Evolutionary conservation across 2,113 vertebrate genomes (phyloP), one percentile per base, ranked within the genome.

Genomic region (Brienomyrus brachyistius): DNA sequence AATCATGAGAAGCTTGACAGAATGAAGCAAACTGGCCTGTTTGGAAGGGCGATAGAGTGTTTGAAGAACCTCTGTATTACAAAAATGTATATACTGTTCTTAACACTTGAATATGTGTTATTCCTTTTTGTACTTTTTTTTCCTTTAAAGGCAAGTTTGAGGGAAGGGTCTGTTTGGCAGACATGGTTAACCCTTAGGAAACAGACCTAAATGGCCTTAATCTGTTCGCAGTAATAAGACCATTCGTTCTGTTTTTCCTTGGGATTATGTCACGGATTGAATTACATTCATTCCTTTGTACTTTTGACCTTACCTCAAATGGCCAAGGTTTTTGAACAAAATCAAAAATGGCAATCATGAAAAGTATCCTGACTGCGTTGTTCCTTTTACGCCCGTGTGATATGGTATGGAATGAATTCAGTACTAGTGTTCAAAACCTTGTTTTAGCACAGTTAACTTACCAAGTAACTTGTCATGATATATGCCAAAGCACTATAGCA

Each of bases 51-150:
- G 87, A 91, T 88, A 50, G 89, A 92, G 91, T 91, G 45, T 91
- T 90, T 90, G 91, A 92, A 92, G 89, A 92, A 92, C 91, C 92
- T 92, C 89, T 91, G 91, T 85, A 90, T 90, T 66, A 84, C 70
- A 45, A 89, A 87, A 91, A 88, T 86, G 56, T 89, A 89, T 91
- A 88, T 77, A 66, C 80, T 6, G 70, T 90, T 91, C 90, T 91
- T 87, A 90, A 91, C 90, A 92, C 92, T 90, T 90, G 88, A 88
- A 89, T 83, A 86, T 51, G 89, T 92, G 90, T 91, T 88, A 87
- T 91, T 93, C 83, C 89, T 91, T 89, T 89, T 54, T 91, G 89
- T 88, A 70, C 85, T 87, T 84, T 54, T 87, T 87, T 89, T 89
- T 87, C 47, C 47, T 90, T 82, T 82, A 84, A 88, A 91, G 84